Evolutionary conservation across 2,888 invertebrate genomes (phyloP), one percentile per base, ranked within the genome.

Genomic region (Drosophila mulleri): DNA sequence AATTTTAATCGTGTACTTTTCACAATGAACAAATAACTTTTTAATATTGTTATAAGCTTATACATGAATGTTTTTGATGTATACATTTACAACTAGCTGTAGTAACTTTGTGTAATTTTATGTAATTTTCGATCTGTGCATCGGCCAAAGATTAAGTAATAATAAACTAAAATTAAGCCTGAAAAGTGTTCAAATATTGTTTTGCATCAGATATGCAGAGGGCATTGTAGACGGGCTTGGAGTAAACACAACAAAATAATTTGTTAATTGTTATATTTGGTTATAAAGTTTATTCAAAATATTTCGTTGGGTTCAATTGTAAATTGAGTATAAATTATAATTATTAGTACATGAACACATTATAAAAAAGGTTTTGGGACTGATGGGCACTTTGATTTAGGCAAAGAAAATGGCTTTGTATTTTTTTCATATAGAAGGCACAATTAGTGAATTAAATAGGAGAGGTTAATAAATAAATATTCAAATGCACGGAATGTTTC

Each of bases 141-240:
- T 90, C 89, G 89, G 90, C 91, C 91, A 91, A 91, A 91, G 91
- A 91, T 85, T 89, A 83, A 88, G 83, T 84, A 88, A 87, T 83
- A 89, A 85, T 75, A 80, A 83, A 76, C 35, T 87, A 78, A 18
- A 69, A 67, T 64, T 86, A 83, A 78, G 88, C 41, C 12, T 35
- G 29, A 14, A 44, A 47, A n/a, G 1, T 6, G 2, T 23, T 6
- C 41, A 1, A n/a, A 14, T 41, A n/a, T 12, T 39, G n/a, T 26
- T 16, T 6, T 54, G 16, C 2, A 11, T 16, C 29, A 37, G 6
- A 29, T 4, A n/a, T 26, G 4, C 26, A 26, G 6, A 6, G 5
- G 6, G 26, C 8, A 9, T 9, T 11, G 11, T 11, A 9, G 3
- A 23, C 1, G 45, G 14, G 0, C 12, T 35, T 26, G 26, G 26